phyloP scores from a whole-genome alignment of 2,113 vertebrate genomes.

The Formicarius rufipectus region DNA sequence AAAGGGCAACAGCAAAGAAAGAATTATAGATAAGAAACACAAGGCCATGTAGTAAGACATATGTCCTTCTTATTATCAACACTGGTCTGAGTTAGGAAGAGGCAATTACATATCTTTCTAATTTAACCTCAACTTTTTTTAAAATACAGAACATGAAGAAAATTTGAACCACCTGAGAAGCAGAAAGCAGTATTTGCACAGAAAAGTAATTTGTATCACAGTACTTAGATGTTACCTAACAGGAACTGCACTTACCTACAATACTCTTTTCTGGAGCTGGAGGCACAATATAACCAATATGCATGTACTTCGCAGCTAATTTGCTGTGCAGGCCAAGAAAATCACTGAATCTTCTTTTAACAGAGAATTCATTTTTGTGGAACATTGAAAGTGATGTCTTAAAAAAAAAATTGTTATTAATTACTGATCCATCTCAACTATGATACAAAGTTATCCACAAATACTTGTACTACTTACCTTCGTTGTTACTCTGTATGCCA shows the following conservation, averaged over 20 bases:
- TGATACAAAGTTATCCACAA: neutral
- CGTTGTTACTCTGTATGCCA: conserved; percentile 96
- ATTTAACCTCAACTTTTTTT: neutral
- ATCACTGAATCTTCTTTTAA: conserved; percentile 96
- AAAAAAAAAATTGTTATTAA: neutral
- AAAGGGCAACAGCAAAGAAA: neutral
- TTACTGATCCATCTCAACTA: neutral
- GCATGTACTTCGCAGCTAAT: conserved; percentile 93
- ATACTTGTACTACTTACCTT: conserved; percentile 76
- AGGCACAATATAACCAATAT: conserved; percentile 93
- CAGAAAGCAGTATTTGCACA: neutral
- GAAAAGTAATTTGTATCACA: neutral
- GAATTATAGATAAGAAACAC: neutral
- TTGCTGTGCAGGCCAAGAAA: conserved; percentile 97
- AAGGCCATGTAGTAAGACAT: neutral
- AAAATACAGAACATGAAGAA: neutral
- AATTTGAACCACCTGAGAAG: neutral
- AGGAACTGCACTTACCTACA: conserved; percentile 84
- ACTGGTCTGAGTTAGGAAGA: neutral
- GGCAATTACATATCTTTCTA: neutral
- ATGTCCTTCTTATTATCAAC: neutral
- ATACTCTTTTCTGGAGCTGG: conserved; percentile 99
- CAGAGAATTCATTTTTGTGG: conserved; percentile 86
- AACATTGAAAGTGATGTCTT: conserved; percentile 92
- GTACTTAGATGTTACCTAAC: neutral